Percentiles rank a stretch among this genome's conserved stretches.
These are phyloP conservation scores for Halictus ligatus DNA, from an alignment of 2,888 invertebrate species.

Conservation along the genomic window DNA sequence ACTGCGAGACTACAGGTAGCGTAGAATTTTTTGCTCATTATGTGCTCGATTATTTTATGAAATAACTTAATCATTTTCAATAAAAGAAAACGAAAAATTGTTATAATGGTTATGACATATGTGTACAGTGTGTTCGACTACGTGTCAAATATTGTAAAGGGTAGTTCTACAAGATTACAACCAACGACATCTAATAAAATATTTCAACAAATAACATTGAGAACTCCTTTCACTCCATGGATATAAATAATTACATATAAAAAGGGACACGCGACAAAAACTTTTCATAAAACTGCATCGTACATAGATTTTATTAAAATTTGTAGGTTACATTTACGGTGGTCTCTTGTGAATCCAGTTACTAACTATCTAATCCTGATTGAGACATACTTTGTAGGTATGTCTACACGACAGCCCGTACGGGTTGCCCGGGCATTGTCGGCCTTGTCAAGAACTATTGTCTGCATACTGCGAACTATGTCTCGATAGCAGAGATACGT, in stretches of 20 bases:
- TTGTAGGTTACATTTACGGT: background rate
- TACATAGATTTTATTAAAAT: background rate
- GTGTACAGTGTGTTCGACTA: background rate
- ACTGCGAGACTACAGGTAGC: background rate
- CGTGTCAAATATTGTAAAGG: too few species aligned
- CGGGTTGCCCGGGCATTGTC: background rate
- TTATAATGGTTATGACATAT: background rate
- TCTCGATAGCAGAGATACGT: background rate
- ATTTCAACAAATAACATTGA: too few species aligned
- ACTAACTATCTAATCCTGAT: background rate
- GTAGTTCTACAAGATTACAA: too few species aligned
- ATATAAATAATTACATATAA: background rate
- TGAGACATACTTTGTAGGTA: background rate
- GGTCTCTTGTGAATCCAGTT: background rate
- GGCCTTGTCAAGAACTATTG: background rate
- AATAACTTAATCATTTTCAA: background rate
- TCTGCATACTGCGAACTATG: background rate
- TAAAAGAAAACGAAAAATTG: background rate
- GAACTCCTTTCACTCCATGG: too few species aligned
- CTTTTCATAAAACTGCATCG: background rate
- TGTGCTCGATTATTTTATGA: background rate
- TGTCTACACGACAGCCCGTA: background rate
- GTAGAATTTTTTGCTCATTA: background rate
- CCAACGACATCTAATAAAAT: too few species aligned
- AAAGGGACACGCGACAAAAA: background rate